These are phyloP conservation scores for Leptinotarsa texana DNA, from an alignment of 1,140 invertebrate genomes.

Conservation along the genomic window DNA sequence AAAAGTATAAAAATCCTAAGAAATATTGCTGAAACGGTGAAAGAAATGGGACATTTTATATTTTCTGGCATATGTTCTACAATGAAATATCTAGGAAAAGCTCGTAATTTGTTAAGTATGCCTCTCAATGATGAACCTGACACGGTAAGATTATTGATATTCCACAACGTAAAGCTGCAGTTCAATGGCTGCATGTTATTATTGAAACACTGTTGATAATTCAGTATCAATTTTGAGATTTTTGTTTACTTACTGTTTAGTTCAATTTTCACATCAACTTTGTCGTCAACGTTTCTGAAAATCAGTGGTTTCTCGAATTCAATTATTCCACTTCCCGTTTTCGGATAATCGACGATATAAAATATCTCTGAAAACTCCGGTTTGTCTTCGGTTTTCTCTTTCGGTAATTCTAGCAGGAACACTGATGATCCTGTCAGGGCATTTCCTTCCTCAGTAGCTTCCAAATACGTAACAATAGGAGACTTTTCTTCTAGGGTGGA, in stretches of 20 bases:
- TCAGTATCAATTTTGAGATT: too few relatives aligned
- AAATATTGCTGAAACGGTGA: too few relatives aligned
- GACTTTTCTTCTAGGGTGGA: neutral
- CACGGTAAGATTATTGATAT: too few relatives aligned
- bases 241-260: neutral
- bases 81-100: too few relatives aligned
- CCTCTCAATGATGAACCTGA: too few relatives aligned
- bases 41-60: too few relatives aligned
- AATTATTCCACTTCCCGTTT: neutral
- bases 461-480: slow-evolving; percentile 8
- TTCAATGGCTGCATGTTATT: too few relatives aligned
- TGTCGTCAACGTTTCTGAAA: slow-evolving; percentile 8
- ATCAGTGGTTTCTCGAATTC: neutral
- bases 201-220: too few relatives aligned
- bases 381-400: neutral
- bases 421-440: neutral
- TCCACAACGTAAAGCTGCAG: too few relatives aligned
- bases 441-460: neutral
- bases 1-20: too few relatives aligned
- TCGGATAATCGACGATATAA: slow-evolving; percentile 19
- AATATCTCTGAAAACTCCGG: slow-evolving; percentile 14
- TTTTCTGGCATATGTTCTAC: too few relatives aligned
- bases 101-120: too few relatives aligned
- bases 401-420: neutral
- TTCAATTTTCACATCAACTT: neutral